Evolutionary conservation across 2,797 vertebrate genomes (phyloP).

Genomic region (Gymnothorax javanicus): DNA sequence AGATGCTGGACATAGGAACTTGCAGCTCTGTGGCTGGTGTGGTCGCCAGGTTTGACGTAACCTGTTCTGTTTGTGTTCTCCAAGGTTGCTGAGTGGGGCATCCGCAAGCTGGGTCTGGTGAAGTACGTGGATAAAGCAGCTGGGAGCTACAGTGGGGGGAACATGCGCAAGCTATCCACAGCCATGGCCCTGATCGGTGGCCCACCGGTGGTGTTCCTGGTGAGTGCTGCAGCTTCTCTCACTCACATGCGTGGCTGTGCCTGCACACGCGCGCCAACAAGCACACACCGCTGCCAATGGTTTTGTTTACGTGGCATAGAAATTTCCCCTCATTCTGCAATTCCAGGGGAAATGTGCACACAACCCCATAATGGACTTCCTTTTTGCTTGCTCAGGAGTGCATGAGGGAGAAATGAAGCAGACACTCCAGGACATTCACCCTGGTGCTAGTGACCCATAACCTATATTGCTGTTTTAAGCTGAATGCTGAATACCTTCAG

Average conservation of each 20-base stretch:
- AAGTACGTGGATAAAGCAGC: slow-evolving; percentile 84
- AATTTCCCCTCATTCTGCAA: not conserved
- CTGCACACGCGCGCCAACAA: not conserved
- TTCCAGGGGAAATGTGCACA: not conserved
- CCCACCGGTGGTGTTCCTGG: slow-evolving; percentile 96
- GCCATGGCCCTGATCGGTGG: slow-evolving; percentile 95
- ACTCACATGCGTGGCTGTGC: not conserved
- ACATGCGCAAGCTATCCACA: slow-evolving; percentile 94
- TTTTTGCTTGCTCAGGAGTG: not conserved
- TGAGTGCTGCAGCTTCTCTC: slow-evolving; percentile 64
- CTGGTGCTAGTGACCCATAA: not conserved
- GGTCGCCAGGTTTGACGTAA: not conserved
- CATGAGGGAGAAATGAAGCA: not conserved
- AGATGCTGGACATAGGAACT: not conserved
- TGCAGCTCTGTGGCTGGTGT: not conserved
- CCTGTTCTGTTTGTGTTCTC: slow-evolving; percentile 52
- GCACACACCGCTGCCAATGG: not conserved
- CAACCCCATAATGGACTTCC: not conserved
- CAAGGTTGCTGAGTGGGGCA: slow-evolving; percentile 90
- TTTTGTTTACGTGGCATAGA: not conserved
- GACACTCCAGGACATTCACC: not conserved
- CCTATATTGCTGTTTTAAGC: not conserved
- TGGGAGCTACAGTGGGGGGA: slow-evolving; percentile 94
- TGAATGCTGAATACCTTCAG: not conserved
- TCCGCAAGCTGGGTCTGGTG: slow-evolving; percentile 87